phyloP scores from a whole-genome alignment of 1,140 invertebrate genomes.

The Camponotus floridanus region DNA sequence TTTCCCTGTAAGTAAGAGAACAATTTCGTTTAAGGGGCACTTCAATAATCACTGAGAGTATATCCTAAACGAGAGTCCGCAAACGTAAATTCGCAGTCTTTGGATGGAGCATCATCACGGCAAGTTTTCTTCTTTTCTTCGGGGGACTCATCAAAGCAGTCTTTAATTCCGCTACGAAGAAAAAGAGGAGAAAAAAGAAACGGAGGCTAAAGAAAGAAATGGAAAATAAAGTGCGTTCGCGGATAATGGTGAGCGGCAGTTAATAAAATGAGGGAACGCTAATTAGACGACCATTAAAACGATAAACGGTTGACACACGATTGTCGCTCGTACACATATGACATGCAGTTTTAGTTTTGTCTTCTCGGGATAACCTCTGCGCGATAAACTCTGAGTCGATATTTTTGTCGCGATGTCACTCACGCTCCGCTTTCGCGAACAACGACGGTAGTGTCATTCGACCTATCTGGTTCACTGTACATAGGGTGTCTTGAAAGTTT shows the following conservation, averaged over 20 bases:
- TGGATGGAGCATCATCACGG: constrained; percentile 27
- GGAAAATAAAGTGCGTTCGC: background rate
- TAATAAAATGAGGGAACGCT: constrained; percentile 76
- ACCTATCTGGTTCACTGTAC: background rate
- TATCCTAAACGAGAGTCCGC: constrained; percentile 32
- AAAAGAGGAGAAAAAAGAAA: background rate
- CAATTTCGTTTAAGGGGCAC: constrained; percentile 26
- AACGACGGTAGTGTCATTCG: constrained; percentile 74
- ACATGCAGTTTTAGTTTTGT: constrained; percentile 85
- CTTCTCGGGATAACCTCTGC: constrained; percentile 83
- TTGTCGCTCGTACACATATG: constrained; percentile 79
- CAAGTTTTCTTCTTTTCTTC: constrained; percentile 39
- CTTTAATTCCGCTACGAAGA: constrained; percentile 41
- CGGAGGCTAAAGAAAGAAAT: background rate
- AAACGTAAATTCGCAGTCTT: constrained; percentile 52
- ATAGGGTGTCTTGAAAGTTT: constrained; percentile 8
- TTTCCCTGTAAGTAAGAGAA: background rate
- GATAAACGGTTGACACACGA: constrained; percentile 84
- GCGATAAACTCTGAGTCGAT: constrained; percentile 80
- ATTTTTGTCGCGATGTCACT: constrained; percentile 58
- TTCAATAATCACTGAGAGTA: constrained; percentile 12
- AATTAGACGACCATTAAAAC: constrained; percentile 85
- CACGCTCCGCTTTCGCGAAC: constrained; percentile 68
- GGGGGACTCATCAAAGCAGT: constrained; percentile 38
- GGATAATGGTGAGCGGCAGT: constrained; percentile 23